Evolutionary conservation across 2,797 vertebrate species (phyloP).

Genomic region (Eidolon dupreanum): DNA sequence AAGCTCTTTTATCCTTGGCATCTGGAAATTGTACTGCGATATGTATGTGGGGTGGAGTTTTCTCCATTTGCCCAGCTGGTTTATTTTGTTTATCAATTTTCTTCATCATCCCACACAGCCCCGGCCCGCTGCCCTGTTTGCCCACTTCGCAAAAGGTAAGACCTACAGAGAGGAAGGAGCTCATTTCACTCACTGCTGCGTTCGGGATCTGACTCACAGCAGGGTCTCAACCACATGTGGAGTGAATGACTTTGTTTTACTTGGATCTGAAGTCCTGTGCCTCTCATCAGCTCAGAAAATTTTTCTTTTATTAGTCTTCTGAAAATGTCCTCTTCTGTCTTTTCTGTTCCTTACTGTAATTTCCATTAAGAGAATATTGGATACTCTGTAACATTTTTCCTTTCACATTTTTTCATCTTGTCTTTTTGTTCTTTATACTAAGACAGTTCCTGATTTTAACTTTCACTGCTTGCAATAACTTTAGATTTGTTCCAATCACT

Average conservation of each 20-base stretch:
- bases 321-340: not conserved
- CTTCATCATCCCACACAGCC: not conserved
- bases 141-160: not conserved
- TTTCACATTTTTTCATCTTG: not conserved
- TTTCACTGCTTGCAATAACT: not conserved
- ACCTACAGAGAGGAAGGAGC: too few species aligned
- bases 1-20: not conserved
- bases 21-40: not conserved
- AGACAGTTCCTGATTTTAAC: not conserved
- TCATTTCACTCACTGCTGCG: not conserved
- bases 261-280: not conserved
- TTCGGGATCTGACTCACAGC: not conserved
- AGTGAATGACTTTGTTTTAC: not conserved
- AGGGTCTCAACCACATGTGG: not conserved
- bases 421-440: not conserved
- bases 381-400: not conserved
- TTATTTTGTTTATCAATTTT: not conserved
- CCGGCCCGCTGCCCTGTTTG: rapidly evolving
- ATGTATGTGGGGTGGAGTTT: not conserved
- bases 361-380: not conserved
- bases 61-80: not conserved
- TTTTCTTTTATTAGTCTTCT: not conserved
- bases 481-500: not conserved
- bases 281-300: not conserved
- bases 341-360: not conserved